These are phyloP conservation scores for Congeria kusceri DNA, from an alignment of 2,888 invertebrate species.

Conservation along the genomic window DNA sequence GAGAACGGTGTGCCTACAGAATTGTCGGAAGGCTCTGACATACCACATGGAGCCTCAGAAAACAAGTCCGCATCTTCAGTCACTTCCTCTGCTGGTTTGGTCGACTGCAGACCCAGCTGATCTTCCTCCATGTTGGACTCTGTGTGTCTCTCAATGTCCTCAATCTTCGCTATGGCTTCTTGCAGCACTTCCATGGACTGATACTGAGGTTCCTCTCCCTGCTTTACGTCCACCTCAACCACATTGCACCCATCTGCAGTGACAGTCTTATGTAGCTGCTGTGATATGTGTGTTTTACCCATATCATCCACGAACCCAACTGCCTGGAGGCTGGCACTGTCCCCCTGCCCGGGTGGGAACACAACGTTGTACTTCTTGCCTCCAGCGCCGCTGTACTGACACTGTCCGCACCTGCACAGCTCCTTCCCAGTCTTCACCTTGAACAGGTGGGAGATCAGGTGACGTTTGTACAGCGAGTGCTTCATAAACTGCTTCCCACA, in stretches of 20 bases:
- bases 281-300: constrained; percentile 20
- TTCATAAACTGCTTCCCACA: constrained; percentile 53
- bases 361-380: constrained; percentile 8
- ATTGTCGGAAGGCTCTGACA: no score
- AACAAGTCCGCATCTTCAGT: background rate
- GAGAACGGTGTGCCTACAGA: background rate
- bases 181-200: constrained; percentile 58
- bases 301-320: constrained; percentile 33
- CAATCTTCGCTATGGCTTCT: constrained; percentile 60
- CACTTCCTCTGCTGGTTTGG: background rate
- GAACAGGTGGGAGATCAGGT: constrained; percentile 59
- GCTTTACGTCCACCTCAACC: constrained; percentile 14
- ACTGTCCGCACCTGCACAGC: constrained; percentile 54
- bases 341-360: constrained; percentile 3
- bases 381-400: constrained; percentile 28
- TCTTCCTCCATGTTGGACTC: constrained; percentile 54
- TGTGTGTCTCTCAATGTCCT: constrained; percentile 49
- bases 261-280: constrained; percentile 1
- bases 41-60: no score
- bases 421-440: constrained; percentile 55
- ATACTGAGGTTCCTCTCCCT: constrained; percentile 28
- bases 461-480: constrained; percentile 45
- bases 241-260: background rate
- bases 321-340: constrained; percentile 9
- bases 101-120: constrained; percentile 11